A percentile compares a stretch with the other conserved stretches of the same genome.
Evolutionary conservation across 1,140 invertebrate genomes (phyloP).

Genomic region (Harlomillsia oculata): DNA sequence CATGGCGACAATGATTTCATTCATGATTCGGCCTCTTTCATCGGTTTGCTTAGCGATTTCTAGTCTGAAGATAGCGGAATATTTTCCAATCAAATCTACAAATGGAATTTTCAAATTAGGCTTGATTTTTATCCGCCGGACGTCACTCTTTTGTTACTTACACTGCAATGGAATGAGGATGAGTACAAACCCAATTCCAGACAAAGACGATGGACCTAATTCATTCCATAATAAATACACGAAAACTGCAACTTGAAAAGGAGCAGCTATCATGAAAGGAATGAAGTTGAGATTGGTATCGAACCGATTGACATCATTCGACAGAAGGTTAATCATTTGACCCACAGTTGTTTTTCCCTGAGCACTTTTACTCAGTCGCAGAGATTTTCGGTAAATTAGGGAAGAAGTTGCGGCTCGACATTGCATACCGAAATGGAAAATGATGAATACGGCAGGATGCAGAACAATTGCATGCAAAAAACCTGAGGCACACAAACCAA

Average conservation of each 20-base stretch:
- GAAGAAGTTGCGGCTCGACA: slow-evolving; percentile 65
- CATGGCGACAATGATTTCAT: slow-evolving; percentile 77
- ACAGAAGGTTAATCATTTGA: slow-evolving; percentile 47
- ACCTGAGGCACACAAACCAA: slow-evolving; percentile 22
- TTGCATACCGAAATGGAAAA: slow-evolving; percentile 61
- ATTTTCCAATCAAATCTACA: slow-evolving; percentile 59
- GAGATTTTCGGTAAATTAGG: slow-evolving; percentile 64
- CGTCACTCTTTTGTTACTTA: slow-evolving; percentile 31
- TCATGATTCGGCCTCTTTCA: slow-evolving; percentile 73
- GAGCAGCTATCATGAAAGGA: slow-evolving; percentile 44
- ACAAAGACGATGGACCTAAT: slow-evolving; percentile 41
- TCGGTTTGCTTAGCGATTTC: slow-evolving; percentile 66
- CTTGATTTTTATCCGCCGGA: no score
- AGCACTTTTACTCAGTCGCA: slow-evolving; percentile 37
- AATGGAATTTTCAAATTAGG: slow-evolving; percentile 38
- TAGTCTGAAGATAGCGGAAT: slow-evolving; percentile 54
- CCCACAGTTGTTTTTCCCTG: slow-evolving; percentile 47
- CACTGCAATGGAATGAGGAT: slow-evolving; percentile 44
- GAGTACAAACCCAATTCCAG: slow-evolving; percentile 42
- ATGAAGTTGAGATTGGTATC: slow-evolving; percentile 44
- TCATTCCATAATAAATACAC: slow-evolving; percentile 43
- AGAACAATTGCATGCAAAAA: slow-evolving; percentile 17
- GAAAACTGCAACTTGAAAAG: slow-evolving; percentile 42
- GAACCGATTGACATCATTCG: slow-evolving; percentile 48
- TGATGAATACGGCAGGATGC: slow-evolving; percentile 26